Base-by-base conservation (phyloP, 2,888 invertebrate species). In the Drosophila paracracens region DNA sequence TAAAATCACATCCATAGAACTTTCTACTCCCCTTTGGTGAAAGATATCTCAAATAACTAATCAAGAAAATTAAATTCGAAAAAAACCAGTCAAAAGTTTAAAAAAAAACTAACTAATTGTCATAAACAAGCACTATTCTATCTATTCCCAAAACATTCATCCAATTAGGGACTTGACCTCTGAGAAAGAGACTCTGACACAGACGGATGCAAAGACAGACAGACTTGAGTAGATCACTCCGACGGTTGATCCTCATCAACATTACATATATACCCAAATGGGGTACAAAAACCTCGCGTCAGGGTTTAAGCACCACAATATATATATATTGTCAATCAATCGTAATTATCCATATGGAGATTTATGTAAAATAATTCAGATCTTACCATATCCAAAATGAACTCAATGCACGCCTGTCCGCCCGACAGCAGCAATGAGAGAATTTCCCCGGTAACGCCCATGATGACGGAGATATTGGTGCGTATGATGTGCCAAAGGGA, bases 401-500 rank as follows among this genome's bases (percentile, higher is more conserved):
- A 97, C 92, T 97, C 98, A 81, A 98, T 95, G 75, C 98, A 96
- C 5, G 97, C 97, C n/a, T 97, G 96, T 38, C 98, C 97, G 25
- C 98, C 97, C 71, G 98, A 97, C 68, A 99, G 94, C 69, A 99
- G 94, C 38, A 98, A 94, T 3, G 98, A 98, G 4, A 98, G 94
- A 74, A 97, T 95, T n/a, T 98, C 97, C 4, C 98, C 97, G 16
- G 98, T 94, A 0, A 98, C 96, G 56, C 97, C 96, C 63, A 98
- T 94, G 40, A 98, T 95, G 51, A 99, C 94, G 13, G 96, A 97
- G 86, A 98, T 95, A 93, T 99, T 99, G 84, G 98, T 97, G 79
- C 97, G 97, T n/a, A 98, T 94, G 53, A 99, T 96, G 31, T 96
- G 95, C 98, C 98, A 99, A 46, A 97, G 92, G 0, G 95, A 98